phyloP scores from a whole-genome alignment of 2,888 invertebrate species.

The Diachrysia chrysitis region DNA sequence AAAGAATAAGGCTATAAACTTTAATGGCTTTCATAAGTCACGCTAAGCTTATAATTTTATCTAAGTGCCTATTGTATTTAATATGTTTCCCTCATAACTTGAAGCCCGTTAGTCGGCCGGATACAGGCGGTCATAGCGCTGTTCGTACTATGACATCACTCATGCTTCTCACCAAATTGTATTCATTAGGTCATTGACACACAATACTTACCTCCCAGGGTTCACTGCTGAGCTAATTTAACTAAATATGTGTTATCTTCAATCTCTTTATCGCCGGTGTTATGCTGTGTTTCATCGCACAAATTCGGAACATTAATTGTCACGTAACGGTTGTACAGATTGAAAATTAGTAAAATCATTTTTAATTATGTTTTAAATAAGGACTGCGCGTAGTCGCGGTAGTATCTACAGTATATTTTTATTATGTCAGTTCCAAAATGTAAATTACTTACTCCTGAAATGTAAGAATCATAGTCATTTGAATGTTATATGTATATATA shows the following conservation, averaged over 20 bases:
- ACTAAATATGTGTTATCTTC: constrained; percentile 49
- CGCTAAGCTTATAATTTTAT: constrained; percentile 34
- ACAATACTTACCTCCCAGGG: constrained; percentile 60
- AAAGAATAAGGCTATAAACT: constrained; percentile 28
- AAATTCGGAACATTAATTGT: constrained; percentile 13
- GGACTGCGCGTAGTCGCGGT: no score
- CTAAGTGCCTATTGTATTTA: constrained; percentile 54
- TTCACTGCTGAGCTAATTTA: constrained; percentile 60
- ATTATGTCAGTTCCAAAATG: no score
- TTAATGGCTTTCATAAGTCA: constrained; percentile 42
- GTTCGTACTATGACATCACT: constrained; percentile 68
- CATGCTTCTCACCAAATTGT: constrained; percentile 66
- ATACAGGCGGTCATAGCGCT: constrained; percentile 62
- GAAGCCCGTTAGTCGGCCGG: constrained; percentile 61
- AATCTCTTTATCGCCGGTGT: constrained; percentile 12
- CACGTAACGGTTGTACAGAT: constrained; percentile 3
- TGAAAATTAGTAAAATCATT: not conserved
- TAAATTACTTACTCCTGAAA: no score
- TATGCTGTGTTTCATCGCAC: not conserved
- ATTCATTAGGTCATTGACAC: constrained; percentile 72
- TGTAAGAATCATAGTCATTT: no score
- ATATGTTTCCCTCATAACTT: constrained; percentile 51
- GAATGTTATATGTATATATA: no score
- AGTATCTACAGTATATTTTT: no score
- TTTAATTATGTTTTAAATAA: not conserved